A percentile compares a stretch with the other conserved stretches of the same genome.
Evolutionary conservation across 2,113 vertebrate genomes (phyloP).

Genomic region (Pterocles burchelli): DNA sequence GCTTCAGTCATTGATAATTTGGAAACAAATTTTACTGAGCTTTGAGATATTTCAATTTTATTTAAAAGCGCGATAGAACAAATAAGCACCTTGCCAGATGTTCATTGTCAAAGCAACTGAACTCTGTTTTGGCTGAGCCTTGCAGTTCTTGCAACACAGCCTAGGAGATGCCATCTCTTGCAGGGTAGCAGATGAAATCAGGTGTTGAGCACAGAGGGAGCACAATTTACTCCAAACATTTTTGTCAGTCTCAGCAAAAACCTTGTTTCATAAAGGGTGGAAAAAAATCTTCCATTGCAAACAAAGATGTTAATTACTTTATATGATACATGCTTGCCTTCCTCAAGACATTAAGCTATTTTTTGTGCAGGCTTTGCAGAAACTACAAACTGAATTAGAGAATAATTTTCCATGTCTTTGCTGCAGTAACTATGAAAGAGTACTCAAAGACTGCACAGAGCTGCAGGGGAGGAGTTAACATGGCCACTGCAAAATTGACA

Average conservation of each 20-base stretch:
- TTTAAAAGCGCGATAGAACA: slow-evolving; percentile 67
- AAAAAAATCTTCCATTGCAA: slow-evolving; percentile 31
- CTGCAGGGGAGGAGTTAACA: not conserved
- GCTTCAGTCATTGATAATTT: not conserved
- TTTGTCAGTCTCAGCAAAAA: slow-evolving; percentile 82
- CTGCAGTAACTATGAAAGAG: slow-evolving; percentile 73
- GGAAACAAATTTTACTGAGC: slow-evolving; percentile 51
- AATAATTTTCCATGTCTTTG: slow-evolving; percentile 79
- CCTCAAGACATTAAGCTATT: slow-evolving; percentile 75
- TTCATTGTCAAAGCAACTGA: slow-evolving; percentile 71
- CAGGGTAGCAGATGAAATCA: slow-evolving; percentile 80
- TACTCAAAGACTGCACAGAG: not conserved
- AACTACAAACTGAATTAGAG: slow-evolving; percentile 80
- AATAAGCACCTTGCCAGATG: slow-evolving; percentile 74
- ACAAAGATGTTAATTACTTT: slow-evolving; percentile 74
- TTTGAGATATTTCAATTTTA: slow-evolving; percentile 65
- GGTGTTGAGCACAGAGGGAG: slow-evolving; percentile 75
- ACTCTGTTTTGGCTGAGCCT: slow-evolving; percentile 79
- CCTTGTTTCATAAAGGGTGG: slow-evolving; percentile 71
- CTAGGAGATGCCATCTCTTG: slow-evolving; percentile 73
- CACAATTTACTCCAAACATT: slow-evolving; percentile 62
- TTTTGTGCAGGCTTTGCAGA: slow-evolving; percentile 78
- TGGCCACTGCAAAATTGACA: not conserved
- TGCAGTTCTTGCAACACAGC: slow-evolving; percentile 77
- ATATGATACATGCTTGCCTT: slow-evolving; percentile 75